Evolutionary conservation across 2,797 vertebrate genomes (phyloP), one percentile per base, ranked within the genome.

Genomic region (Melopsittacus undulatus): DNA sequence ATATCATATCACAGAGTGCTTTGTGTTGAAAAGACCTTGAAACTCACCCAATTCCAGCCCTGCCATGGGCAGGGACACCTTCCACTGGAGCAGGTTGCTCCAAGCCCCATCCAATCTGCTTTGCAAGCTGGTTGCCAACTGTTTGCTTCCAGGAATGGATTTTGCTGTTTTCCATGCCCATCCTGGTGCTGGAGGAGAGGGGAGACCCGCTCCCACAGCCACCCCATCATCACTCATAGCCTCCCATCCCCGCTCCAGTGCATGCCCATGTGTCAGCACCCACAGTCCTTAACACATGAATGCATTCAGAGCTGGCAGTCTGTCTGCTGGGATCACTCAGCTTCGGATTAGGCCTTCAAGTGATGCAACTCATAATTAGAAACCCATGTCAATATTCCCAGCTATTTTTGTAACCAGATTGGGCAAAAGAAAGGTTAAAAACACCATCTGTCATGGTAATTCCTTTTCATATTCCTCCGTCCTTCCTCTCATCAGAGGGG

Each of bases 401-500:
- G 77, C 36, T 5, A 1, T 2, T 14, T 26, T 75, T 68, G 63
- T 21, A 7, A 7, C 59, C 78, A 78, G 67, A 89, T 4, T 48
- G 73, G 75, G 80, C 56, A 85, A 72, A 89, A 92, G 61, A 85
- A 97, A 97, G 73, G 52, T 94, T 94, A 79, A 78, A 97, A 90
- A 14, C 76, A 92, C 84, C 75, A 86, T 95, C 82, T 94, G 73
- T 34, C 77, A 8, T 9, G 68, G 70, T 43, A 40, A 88, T 83
- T 30, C 56, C 49, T 57, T 30, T 34, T 29, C 69, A 20, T 67
- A 46, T 94, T 96, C 66, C 92, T 92, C 66, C 10, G 11, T 76
- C 68, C 69, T 80, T 70, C 43, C 52, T 68, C 59, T 80, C 6
- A 0, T 76, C 81, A n/a, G 83, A 85, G 80, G 61, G 51, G 80